These are phyloP conservation scores for Heloderma charlesbogerti DNA, from an alignment of 2,113 vertebrate species.

Conservation along the genomic window DNA sequence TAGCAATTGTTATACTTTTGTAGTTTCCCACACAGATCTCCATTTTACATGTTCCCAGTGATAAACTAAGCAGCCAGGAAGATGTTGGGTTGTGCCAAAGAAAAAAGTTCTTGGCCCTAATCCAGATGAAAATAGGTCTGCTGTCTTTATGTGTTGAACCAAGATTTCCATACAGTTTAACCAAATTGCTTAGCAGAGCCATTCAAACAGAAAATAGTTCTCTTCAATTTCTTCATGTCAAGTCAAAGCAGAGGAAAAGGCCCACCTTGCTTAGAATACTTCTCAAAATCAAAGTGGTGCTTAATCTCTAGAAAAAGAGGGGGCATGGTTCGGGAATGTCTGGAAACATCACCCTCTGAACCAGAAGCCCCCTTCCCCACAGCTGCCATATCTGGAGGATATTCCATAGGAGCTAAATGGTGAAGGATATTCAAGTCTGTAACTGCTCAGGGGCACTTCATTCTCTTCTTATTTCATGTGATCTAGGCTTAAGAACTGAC, in stretches of 20 bases:
- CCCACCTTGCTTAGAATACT: neutral
- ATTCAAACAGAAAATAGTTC: neutral
- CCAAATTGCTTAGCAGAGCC: neutral
- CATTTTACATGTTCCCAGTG: conserved; percentile 20
- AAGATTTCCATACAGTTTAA: neutral
- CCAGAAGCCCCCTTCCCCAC: neutral
- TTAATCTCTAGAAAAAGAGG: neutral
- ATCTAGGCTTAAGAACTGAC: neutral
- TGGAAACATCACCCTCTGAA: neutral
- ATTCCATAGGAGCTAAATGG: too few relatives aligned
- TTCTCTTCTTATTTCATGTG: neutral
- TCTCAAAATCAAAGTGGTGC: neutral
- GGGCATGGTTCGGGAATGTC: fast-evolving
- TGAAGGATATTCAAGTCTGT: neutral
- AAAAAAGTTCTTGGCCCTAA: conserved; percentile 22
- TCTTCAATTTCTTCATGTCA: too few relatives aligned
- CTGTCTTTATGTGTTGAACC: neutral
- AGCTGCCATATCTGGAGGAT: neutral
- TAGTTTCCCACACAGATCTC: conserved; percentile 54
- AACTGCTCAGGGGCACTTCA: neutral
- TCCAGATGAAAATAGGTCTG: neutral
- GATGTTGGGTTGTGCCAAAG: neutral
- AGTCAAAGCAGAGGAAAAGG: too few relatives aligned
- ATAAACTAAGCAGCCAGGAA: conserved; percentile 45
- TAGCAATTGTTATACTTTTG: conserved; percentile 49